phyloP scores from a whole-genome alignment of 2,797 vertebrate species.

The Amblyraja radiata region DNA sequence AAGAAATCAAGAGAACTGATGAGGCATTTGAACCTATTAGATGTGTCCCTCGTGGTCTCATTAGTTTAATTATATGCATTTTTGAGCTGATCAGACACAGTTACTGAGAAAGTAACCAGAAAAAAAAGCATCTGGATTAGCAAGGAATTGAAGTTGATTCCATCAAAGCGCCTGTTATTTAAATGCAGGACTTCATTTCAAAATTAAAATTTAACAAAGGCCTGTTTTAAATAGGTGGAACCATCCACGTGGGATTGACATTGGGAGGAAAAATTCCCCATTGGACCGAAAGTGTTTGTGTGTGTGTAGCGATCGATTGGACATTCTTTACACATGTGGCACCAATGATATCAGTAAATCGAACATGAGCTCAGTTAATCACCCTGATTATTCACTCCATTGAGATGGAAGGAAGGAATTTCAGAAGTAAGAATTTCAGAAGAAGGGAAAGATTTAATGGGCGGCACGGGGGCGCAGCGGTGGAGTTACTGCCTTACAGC shows the following conservation, averaged over 20 bases:
- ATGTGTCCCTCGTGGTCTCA: slow-evolving; percentile 31
- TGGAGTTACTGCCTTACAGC: too few relatives aligned
- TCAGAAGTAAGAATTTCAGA: too few relatives aligned
- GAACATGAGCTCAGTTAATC: too few relatives aligned
- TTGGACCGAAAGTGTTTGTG: too few relatives aligned
- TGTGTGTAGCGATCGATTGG: too few relatives aligned
- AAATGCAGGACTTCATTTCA: not conserved
- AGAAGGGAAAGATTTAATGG: too few relatives aligned
- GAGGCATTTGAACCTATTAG: slow-evolving; percentile 22
- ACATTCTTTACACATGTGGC: too few relatives aligned
- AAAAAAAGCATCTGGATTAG: slow-evolving; percentile 1
- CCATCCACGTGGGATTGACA: not conserved
- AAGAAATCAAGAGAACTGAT: not conserved
- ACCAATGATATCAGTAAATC: too few relatives aligned
- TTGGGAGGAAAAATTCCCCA: too few relatives aligned
- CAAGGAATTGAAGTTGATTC: not conserved
- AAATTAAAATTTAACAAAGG: not conserved
- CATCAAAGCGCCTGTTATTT: not conserved
- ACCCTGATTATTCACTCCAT: too few relatives aligned
- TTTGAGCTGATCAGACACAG: slow-evolving; percentile 2
- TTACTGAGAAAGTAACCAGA: slow-evolving; percentile 19
- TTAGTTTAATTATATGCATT: slow-evolving; percentile 35
- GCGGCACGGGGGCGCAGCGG: too few relatives aligned
- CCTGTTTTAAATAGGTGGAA: not conserved
- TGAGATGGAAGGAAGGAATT: too few relatives aligned